Evolutionary conservation across 2,888 invertebrate genomes (phyloP).

Genomic region (Adelphocoris suturalis): DNA sequence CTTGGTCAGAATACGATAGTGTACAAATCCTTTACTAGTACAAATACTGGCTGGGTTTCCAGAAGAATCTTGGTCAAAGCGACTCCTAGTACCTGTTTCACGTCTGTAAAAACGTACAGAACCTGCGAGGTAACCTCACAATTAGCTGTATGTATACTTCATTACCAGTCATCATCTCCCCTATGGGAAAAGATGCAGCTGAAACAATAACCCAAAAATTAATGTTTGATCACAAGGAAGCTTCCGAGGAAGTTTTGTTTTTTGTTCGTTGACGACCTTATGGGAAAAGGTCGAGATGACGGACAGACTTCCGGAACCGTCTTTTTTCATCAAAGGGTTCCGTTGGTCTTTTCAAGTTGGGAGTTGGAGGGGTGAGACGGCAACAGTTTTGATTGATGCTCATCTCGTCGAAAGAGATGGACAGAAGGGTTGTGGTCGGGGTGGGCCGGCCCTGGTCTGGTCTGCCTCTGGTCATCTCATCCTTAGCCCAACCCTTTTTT

Average conservation of each 20-base stretch:
- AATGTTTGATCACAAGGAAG: conserved; percentile 12
- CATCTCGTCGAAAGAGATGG: conserved; percentile 64
- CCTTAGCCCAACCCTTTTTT: conserved; percentile 55
- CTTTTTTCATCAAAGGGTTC: not conserved
- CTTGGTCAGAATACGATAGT: too few species aligned
- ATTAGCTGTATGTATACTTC: conserved; percentile 7
- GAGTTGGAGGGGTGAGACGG: conserved; percentile 54
- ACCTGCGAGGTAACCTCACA: not conserved
- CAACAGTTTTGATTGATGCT: conserved; percentile 70
- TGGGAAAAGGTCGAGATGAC: conserved; percentile 61
- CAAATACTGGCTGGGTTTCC: too few species aligned
- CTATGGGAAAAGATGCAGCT: conserved; percentile 36
- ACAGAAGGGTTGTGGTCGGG: conserved; percentile 33
- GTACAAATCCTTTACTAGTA: too few species aligned
- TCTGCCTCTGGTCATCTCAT: conserved; percentile 47
- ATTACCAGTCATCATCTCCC: conserved; percentile 9
- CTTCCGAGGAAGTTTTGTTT: not conserved
- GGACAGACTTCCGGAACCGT: conserved; percentile 3
- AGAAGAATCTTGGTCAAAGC: too few species aligned
- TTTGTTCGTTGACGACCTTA: conserved; percentile 65
- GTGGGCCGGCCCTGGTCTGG: too few species aligned
- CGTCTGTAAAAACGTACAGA: too few species aligned
- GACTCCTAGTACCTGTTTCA: too few species aligned
- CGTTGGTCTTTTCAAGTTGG: conserved; percentile 16
- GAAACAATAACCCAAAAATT: conserved; percentile 28